A percentile compares a stretch with the other conserved stretches of the same genome.
Evolutionary conservation across 2,888 invertebrate genomes (phyloP).

Genomic region (Machimus rusticus): DNA sequence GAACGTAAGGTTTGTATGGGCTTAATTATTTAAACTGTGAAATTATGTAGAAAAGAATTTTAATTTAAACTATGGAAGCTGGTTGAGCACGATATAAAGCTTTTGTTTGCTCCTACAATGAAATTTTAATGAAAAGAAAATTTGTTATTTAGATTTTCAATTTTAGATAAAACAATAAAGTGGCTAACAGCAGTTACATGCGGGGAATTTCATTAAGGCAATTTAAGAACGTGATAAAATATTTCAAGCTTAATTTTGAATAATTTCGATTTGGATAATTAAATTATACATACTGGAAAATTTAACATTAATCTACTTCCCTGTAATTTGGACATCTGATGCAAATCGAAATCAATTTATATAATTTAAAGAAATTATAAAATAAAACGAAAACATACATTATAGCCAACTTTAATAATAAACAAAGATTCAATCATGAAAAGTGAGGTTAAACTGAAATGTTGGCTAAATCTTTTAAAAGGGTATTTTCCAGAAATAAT

Average conservation of each 20-base stretch:
- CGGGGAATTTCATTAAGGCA: neutral
- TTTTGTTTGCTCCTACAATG: neutral
- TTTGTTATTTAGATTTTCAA: neutral
- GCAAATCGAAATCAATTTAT: no score
- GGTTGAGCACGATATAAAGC: neutral
- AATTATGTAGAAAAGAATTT: neutral
- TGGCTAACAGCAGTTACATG: neutral
- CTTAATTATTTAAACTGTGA: neutral
- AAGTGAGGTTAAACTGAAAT: no score
- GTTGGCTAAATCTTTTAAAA: no score
- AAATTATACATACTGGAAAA: neutral
- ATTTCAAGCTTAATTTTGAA: neutral
- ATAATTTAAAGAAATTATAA: no score
- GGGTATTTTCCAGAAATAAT: no score
- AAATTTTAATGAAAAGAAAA: neutral
- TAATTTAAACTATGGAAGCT: neutral
- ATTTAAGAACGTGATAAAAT: neutral
- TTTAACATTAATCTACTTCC: neutral
- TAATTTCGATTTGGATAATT: neutral
- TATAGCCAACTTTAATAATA: no score
- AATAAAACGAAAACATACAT: no score
- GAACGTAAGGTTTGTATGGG: neutral
- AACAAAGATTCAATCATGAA: no score
- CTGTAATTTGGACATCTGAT: neutral
- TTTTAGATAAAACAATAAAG: neutral